These are phyloP conservation scores for Mythimna ferrago DNA, from an alignment of 2,888 invertebrate genomes.

Conservation along the genomic window DNA sequence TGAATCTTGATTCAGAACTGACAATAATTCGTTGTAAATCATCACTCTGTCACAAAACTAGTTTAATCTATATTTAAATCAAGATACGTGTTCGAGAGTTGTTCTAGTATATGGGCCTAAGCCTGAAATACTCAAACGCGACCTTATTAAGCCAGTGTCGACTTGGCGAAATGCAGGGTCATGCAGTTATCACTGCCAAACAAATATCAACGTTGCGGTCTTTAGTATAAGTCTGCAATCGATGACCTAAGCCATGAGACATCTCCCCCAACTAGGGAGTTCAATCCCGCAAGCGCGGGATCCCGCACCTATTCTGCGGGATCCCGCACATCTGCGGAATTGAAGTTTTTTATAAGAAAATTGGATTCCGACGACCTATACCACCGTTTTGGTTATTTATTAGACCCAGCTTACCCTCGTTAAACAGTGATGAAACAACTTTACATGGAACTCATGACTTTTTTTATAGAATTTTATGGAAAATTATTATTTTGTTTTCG, in stretches of 20 bases:
- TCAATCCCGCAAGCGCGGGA: no score
- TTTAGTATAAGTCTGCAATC: background rate
- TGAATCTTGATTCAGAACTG: slow-evolving; percentile 1
- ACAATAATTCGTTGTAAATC: slow-evolving; percentile 13
- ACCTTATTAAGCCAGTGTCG: no score
- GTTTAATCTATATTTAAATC: background rate
- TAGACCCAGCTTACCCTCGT: no score
- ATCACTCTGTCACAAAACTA: slow-evolving; percentile 6
- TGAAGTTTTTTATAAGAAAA: no score
- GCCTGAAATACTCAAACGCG: background rate
- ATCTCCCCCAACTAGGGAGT: background rate
- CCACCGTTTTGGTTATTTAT: no score
- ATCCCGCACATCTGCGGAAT: no score
- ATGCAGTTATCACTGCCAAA: background rate
- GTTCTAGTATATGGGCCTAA: background rate
- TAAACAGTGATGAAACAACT: no score
- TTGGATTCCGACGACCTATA: no score
- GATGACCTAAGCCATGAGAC: background rate
- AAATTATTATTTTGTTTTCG: no score
- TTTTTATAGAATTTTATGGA: no score
- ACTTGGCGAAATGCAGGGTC: background rate
- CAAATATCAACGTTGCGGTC: background rate
- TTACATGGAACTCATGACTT: no score
- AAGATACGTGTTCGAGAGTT: background rate
- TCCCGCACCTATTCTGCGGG: no score